phyloP scores from a whole-genome alignment of 2,888 invertebrate genomes.

The Xestia xanthographa region DNA sequence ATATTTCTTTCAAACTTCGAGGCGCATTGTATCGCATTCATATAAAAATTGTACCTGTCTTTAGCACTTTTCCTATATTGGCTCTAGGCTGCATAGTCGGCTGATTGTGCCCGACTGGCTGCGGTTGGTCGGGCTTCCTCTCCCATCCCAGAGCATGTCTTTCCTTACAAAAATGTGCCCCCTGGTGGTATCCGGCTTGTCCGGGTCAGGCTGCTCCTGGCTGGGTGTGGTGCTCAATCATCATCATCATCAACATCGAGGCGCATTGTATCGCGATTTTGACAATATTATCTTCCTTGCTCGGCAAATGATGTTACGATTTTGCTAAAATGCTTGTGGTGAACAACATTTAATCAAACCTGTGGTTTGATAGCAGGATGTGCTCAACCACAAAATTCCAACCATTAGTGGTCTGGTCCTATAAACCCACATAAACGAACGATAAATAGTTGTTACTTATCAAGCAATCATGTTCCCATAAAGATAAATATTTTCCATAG shows the following conservation, averaged over 20 bases:
- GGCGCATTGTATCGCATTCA: no score
- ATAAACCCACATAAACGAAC: constrained; percentile 13
- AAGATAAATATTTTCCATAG: constrained; percentile 2
- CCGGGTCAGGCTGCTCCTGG: no score
- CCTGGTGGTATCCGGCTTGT: no score
- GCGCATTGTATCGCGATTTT: not conserved
- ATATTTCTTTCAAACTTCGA: not conserved
- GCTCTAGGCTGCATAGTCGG: no score
- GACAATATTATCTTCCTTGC: not conserved
- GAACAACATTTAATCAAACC: not conserved
- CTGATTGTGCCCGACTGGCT: no score
- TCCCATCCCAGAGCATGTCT: no score
- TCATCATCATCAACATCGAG: no score
- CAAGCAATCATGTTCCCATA: constrained; percentile 3
- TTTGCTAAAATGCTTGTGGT: not conserved
- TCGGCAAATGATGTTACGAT: not conserved
- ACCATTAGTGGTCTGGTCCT: constrained; percentile 1
- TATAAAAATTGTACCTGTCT: no score
- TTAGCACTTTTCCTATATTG: no score
- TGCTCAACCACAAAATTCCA: constrained; percentile 12
- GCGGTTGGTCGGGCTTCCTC: no score
- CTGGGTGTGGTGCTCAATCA: no score
- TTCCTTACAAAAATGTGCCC: no score
- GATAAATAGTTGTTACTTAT: constrained; percentile 2
- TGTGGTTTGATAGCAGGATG: constrained; percentile 23